These are phyloP conservation scores for Botia kubotai DNA, from an alignment of 2,797 vertebrate species.

Conservation along the genomic window DNA sequence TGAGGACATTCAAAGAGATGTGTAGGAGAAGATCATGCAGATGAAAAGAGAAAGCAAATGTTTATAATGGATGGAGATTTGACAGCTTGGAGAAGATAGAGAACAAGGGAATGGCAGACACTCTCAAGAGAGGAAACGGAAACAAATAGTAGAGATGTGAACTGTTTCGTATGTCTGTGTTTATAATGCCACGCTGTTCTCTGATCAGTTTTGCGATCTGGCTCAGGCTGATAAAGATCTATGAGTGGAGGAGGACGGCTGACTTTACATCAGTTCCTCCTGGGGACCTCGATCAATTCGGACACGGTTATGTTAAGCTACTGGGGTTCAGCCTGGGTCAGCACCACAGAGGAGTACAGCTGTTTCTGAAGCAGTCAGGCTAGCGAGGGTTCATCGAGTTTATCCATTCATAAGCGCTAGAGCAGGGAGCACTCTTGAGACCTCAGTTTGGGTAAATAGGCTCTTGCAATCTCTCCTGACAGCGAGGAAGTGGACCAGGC, in stretches of 20 bases:
- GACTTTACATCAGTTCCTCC: slow-evolving; percentile 38
- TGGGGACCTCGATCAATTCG: slow-evolving; percentile 22
- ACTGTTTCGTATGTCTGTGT: slow-evolving; percentile 11
- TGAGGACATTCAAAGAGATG: not conserved
- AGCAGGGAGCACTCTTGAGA: slow-evolving; percentile 27
- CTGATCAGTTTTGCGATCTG: slow-evolving; percentile 16
- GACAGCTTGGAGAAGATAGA: slow-evolving; percentile 22
- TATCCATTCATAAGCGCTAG: slow-evolving; percentile 27
- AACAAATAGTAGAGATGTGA: slow-evolving; percentile 7
- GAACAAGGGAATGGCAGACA: slow-evolving; percentile 7
- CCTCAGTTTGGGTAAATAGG: slow-evolving; percentile 30
- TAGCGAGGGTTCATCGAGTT: slow-evolving; percentile 33
- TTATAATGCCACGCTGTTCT: slow-evolving; percentile 6
- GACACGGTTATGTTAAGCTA: slow-evolving; percentile 24
- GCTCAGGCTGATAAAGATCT: slow-evolving; percentile 37
- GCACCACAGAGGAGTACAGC: not conserved
- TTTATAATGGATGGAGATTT: slow-evolving; percentile 41
- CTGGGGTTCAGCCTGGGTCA: slow-evolving; percentile 26
- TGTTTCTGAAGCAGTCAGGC: slow-evolving; percentile 21
- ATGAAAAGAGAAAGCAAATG: slow-evolving; percentile 22
- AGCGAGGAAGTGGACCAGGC: not conserved
- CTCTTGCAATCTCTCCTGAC: slow-evolving; percentile 12
- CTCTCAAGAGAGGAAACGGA: slow-evolving; percentile 22
- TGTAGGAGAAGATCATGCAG: slow-evolving; percentile 12
- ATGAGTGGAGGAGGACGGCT: slow-evolving; percentile 16